phyloP scores from a whole-genome alignment of 2,888 invertebrate genomes.

The Linyphia triangularis region DNA sequence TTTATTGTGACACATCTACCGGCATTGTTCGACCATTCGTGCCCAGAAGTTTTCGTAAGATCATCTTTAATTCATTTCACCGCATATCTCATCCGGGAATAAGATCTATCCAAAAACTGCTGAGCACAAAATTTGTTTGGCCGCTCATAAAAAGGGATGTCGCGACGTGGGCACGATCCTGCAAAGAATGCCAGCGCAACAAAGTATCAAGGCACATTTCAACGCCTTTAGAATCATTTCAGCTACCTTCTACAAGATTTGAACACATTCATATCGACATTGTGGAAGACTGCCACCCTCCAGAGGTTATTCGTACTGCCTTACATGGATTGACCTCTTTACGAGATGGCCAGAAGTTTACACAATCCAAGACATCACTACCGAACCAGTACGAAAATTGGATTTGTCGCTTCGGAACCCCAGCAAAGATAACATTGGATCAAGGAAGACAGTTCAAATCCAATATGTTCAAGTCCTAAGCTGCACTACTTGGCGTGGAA shows the following conservation, averaged over 20 bases:
- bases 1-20: not conserved
- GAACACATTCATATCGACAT: not conserved
- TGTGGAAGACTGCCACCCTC: slow-evolving; percentile 26
- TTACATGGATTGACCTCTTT: not conserved
- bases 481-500: not conserved
- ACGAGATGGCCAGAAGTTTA: slow-evolving; percentile 25
- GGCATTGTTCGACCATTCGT: not conserved
- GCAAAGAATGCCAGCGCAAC: not conserved
- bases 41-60: not conserved
- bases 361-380: slow-evolving; percentile 6
- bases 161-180: not conserved
- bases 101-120: not conserved
- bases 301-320: not conserved
- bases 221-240: not conserved
- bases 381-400: slow-evolving; percentile 2
- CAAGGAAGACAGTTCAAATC: not conserved
- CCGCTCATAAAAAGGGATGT: not conserved
- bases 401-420: not conserved
- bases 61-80: not conserved
- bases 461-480: slow-evolving; percentile 1
- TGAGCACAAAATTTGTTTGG: not conserved
- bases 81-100: slow-evolving; percentile 7
- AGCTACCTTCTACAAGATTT: not conserved
- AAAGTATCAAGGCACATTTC: slow-evolving; percentile 14
- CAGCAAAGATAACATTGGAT: not conserved